Evolutionary conservation across 2,888 invertebrate genomes (phyloP), one percentile per base, ranked within the genome.

Genomic region (Sphecodes monilicornis): DNA sequence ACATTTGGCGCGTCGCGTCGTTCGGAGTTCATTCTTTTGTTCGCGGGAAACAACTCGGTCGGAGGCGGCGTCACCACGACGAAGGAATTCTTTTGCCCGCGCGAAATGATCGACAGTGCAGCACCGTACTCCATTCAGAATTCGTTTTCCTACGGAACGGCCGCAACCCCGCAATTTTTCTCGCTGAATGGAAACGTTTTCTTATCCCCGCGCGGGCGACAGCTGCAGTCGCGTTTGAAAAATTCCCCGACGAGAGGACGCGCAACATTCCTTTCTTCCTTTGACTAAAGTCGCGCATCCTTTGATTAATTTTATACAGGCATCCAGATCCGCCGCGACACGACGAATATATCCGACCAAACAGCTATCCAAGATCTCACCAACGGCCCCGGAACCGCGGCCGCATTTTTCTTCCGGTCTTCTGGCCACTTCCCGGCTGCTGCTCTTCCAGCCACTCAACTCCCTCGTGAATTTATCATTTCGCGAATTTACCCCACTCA

Each of bases 271-370:
- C 82, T 77, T 70, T 84, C 82, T 74, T 77, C 77, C 71, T 84
- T 83, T 78, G 71, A 46, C 71, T 32, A 78, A 84, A 84, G 74
- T 79, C 57, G 76, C 78, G 22, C 50, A 54, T 60, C 71, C 84
- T 84, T 79, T 84, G 85, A 85, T 85, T 85, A 79, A 79, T 85
- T 84, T 84, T 78, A 76, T 76, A 76, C 84, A 74, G 76, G 68
- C 79, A 80, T 84, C 80, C 54, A 69, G 60, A 85, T 79, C 84
- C 70, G 26, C 32, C 36, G 73, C 60, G 72, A 77, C 78, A 84
- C 70, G 85, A 85, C 85, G 78, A 76, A 85, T 78, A 71, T 76
- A 81, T 85, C 71, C 72, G 18, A 10, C 66, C 36, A 22, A 32
- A 66, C 66, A 18, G 10, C 36, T 36, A 22, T 22, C 36, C 66